Base-by-base conservation (phyloP, 2,888 invertebrate species). In the Ypsolopha scabrella region DNA sequence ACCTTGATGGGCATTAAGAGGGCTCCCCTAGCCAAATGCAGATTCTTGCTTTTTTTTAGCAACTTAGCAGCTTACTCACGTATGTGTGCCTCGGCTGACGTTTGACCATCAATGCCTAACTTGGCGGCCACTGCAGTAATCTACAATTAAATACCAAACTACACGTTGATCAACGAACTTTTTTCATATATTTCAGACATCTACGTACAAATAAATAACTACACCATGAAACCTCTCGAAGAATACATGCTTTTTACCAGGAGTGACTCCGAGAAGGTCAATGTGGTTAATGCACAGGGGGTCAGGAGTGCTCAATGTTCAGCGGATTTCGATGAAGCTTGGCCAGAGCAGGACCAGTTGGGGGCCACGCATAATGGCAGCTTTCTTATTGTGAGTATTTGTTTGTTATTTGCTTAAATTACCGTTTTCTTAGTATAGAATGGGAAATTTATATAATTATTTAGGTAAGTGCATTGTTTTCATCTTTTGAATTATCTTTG, bases 191-290 rank as follows among this genome's bases (percentile, higher is more conserved):
- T 56, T 54, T 3, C 75, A 96, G 96, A 96, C 74, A 93, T 96
- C 47, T 92, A 94, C 58, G 91, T 96, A 54, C 92, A 94, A 78
- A 92, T 96, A 54, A 95, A 95, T 69, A 91, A 91, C 54, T 88
- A 92, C 58, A 85, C 88, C 52, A 95, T 96, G 93, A 94, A 94
- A 65, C 96, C 96, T 0, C 75, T 96, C 48, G 95, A 96, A 74
- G 96, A 96, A 66, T 96, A 96, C 74, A 95, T 96, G 95, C 78
- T 95, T n/a, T 95, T 94, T 71, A 94, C 94, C 4, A 93, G 94
- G 62, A 91, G 92, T 10, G 94, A 93, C 51, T 91, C 93, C 24
- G 94, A 95, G 69, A 93, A 93, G 59, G 94, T 96, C 24, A 92
- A 94, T 53, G 95, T 94, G n/a, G 93, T 94, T 9, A 94, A 94